phyloP scores from a whole-genome alignment of 1,140 invertebrate genomes.

The Drosophila auraria region DNA sequence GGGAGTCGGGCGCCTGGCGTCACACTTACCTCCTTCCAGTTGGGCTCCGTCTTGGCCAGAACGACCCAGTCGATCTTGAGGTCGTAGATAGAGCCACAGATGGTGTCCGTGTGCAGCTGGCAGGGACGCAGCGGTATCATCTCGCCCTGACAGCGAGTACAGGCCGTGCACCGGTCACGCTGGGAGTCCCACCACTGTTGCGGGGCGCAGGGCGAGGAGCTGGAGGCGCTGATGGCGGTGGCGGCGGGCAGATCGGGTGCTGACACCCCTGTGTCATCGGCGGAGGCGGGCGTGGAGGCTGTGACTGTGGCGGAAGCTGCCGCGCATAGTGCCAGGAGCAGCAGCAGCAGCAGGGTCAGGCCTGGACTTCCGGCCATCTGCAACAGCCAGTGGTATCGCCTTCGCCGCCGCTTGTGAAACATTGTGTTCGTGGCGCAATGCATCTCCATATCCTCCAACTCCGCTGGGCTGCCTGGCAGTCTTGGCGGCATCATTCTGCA shows the following conservation, averaged over 20 bases:
- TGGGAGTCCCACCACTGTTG: slow-evolving; percentile 83
- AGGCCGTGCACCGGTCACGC: slow-evolving; percentile 72
- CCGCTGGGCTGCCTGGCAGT: slow-evolving; percentile 32
- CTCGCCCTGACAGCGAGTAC: slow-evolving; percentile 78
- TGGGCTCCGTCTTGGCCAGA: slow-evolving; percentile 80
- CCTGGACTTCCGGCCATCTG: no score
- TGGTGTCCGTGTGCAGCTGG: slow-evolving; percentile 80
- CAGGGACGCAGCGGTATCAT: slow-evolving; percentile 80
- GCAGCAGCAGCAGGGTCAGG: slow-evolving; percentile 13
- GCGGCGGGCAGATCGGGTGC: not conserved
- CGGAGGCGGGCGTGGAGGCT: slow-evolving; percentile 24
- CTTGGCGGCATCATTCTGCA: slow-evolving; percentile 64
- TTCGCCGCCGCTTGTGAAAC: slow-evolving; percentile 69
- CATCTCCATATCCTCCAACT: not conserved
- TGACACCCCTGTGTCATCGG: slow-evolving; percentile 5
- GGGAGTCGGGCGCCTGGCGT: no score
- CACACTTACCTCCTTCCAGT: slow-evolving; percentile 83
- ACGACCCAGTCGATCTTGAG: slow-evolving; percentile 82
- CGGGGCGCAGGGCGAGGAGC: slow-evolving; percentile 67
- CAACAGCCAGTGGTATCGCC: slow-evolving; percentile 24
- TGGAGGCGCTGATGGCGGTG: slow-evolving; percentile 18
- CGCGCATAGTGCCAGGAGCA: slow-evolving; percentile 27
- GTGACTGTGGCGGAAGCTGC: slow-evolving; percentile 13
- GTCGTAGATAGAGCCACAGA: slow-evolving; percentile 82
- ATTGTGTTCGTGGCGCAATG: slow-evolving; percentile 44